Conservation (phyloP, 2,113 vertebrate species). For the Sturnus vulgaris region DNA sequence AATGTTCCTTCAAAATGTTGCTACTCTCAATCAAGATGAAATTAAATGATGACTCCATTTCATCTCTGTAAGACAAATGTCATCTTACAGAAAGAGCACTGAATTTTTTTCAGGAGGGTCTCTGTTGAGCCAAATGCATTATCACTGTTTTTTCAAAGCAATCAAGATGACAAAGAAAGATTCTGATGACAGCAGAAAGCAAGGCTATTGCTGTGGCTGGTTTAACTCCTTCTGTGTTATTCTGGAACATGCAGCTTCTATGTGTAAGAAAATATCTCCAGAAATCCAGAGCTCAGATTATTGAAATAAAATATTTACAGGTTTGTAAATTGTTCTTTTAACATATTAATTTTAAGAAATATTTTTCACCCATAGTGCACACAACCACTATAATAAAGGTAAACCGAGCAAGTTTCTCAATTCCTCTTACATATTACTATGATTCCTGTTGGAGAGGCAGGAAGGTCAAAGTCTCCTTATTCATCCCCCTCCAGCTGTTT, state of each 20-base stretch:
- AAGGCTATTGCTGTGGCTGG: not conserved
- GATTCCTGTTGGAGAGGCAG: accelerated
- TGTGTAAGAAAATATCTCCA: not conserved
- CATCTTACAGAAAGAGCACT: not conserved
- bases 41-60: not conserved
- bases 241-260: not conserved
- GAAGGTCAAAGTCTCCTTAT: not conserved
- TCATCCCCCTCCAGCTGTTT: not conserved
- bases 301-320: not conserved
- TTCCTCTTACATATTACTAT: not conserved
- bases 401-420: not conserved
- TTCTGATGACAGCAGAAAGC: not conserved
- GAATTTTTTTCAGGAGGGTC: not conserved
- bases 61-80: not conserved
- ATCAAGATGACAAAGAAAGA: not conserved
- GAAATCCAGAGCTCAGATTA: not conserved
- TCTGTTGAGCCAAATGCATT: not conserved
- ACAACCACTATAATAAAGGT: not conserved
- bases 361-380: not conserved
- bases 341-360: not conserved
- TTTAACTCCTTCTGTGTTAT: not conserved
- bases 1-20: not conserved
- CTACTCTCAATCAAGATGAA: not conserved
- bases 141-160: not conserved
- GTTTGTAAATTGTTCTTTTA: not conserved